A percentile compares a stretch with the other conserved stretches of the same genome.
phyloP scores from a whole-genome alignment of 2,888 invertebrate genomes.

The Hirtodrosophila histrioides region DNA sequence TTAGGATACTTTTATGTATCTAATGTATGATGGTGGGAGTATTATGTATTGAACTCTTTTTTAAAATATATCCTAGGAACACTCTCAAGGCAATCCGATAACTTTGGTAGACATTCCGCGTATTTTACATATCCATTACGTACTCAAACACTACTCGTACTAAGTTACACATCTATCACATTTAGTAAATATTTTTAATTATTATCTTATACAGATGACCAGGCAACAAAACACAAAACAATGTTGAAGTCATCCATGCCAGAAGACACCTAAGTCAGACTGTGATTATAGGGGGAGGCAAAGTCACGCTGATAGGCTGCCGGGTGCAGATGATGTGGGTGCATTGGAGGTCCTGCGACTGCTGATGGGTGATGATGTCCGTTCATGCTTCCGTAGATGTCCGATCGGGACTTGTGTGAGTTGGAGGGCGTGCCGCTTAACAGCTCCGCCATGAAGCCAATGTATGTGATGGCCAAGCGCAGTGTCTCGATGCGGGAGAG shows the following conservation, averaged over 20 bases:
- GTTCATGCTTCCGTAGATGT: constrained; percentile 82
- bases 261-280: constrained; percentile 61
- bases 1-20: too few relatives aligned
- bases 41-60: too few relatives aligned
- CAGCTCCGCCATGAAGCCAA: constrained; percentile 97
- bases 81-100: too few relatives aligned
- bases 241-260: not conserved
- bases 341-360: constrained; percentile 60
- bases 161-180: constrained; percentile 26
- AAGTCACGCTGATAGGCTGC: constrained; percentile 83
- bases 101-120: too few relatives aligned
- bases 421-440: constrained; percentile 87
- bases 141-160: not conserved
- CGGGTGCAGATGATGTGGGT: constrained; percentile 83
- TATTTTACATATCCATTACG: not conserved
- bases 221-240: constrained; percentile 19
- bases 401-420: constrained; percentile 82
- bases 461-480: constrained; percentile 97
- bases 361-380: constrained; percentile 79
- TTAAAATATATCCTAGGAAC: too few relatives aligned
- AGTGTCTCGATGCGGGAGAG: constrained; percentile 97
- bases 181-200: constrained; percentile 11
- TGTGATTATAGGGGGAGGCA: constrained; percentile 84
- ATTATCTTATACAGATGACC: constrained; percentile 21
- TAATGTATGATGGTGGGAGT: too few relatives aligned